Percentiles rank a stretch among this genome's conserved stretches.
These are phyloP conservation scores for Conops quadrifasciatus DNA, from an alignment of 2,888 invertebrate genomes.

Conservation along the genomic window DNA sequence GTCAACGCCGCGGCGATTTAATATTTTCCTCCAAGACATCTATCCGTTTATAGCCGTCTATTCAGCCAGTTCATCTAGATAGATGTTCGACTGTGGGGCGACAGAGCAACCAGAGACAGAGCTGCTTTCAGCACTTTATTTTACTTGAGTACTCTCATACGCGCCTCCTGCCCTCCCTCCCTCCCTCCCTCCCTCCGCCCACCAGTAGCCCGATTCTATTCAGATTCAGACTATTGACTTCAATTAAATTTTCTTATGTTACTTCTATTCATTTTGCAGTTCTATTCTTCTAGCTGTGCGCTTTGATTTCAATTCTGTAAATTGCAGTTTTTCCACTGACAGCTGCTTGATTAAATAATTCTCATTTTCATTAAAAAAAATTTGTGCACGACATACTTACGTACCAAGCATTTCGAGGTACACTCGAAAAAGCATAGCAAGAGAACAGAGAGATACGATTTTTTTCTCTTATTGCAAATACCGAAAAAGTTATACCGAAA, in stretches of 20 bases:
- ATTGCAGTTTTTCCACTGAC: constrained; percentile 7
- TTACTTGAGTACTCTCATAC: not conserved
- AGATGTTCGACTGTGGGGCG: not conserved
- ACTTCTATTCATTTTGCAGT: not conserved
- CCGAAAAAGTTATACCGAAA: too few relatives aligned
- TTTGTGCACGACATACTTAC: too few relatives aligned
- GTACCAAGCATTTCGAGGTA: too few relatives aligned
- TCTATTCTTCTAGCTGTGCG: not conserved
- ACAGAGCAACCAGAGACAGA: too few relatives aligned
- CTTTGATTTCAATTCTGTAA: not conserved
- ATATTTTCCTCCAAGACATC: not conserved
- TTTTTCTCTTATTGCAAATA: too few relatives aligned
- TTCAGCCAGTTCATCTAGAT: not conserved
- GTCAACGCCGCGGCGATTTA: not conserved
- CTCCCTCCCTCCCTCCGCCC: not conserved
- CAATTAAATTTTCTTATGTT: constrained; percentile 12
- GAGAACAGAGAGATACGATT: too few relatives aligned
- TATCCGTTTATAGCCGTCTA: too few relatives aligned
- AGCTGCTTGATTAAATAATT: constrained; percentile 13
- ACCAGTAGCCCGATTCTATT: not conserved
- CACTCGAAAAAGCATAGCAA: too few relatives aligned
- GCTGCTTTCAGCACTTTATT: not conserved
- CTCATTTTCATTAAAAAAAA: not conserved
- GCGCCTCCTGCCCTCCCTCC: not conserved
- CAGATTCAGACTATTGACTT: not conserved